A percentile compares a stretch with the other conserved stretches of the same genome.
Evolutionary conservation across 2,888 invertebrate genomes (phyloP).

Genomic region (Leptogaster cylindrica): DNA sequence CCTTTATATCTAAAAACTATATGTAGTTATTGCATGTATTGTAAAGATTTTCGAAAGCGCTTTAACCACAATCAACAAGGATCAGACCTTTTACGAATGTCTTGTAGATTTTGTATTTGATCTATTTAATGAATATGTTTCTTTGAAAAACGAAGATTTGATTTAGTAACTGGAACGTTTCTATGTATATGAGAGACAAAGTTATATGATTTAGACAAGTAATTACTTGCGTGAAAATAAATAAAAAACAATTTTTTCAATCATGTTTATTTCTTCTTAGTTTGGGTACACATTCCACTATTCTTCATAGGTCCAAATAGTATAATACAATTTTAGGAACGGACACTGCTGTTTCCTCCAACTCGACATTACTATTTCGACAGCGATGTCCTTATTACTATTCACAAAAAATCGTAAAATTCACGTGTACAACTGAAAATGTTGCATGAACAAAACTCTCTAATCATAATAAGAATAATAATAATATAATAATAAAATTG

Average conservation of each 20-base stretch:
- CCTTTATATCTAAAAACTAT: no score
- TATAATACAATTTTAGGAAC: slow-evolving; percentile 33
- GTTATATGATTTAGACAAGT: neutral
- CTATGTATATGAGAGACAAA: no score
- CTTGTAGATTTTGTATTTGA: no score
- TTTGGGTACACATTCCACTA: slow-evolving; percentile 18
- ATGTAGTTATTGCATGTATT: no score
- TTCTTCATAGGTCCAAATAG: slow-evolving; percentile 19
- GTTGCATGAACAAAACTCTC: slow-evolving; percentile 5
- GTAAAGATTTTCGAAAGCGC: no score
- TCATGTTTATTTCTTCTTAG: slow-evolving; percentile 26
- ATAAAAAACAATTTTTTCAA: slow-evolving; percentile 11
- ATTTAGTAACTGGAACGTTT: no score
- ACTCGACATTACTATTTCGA: slow-evolving; percentile 17
- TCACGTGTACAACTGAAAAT: slow-evolving; percentile 6
- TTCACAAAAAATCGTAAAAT: slow-evolving; percentile 24
- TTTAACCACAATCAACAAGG: no score
- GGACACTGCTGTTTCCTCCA: slow-evolving; percentile 9
- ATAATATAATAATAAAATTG: slow-evolving; percentile 10
- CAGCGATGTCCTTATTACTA: slow-evolving; percentile 15
- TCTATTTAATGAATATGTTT: no score
- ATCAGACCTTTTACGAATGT: no score
- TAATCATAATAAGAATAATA: slow-evolving; percentile 11
- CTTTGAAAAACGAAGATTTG: no score
- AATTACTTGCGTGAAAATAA: neutral